These are phyloP conservation scores for Drosophila mimetica DNA, from an alignment of 2,888 invertebrate genomes.

Conservation along the genomic window DNA sequence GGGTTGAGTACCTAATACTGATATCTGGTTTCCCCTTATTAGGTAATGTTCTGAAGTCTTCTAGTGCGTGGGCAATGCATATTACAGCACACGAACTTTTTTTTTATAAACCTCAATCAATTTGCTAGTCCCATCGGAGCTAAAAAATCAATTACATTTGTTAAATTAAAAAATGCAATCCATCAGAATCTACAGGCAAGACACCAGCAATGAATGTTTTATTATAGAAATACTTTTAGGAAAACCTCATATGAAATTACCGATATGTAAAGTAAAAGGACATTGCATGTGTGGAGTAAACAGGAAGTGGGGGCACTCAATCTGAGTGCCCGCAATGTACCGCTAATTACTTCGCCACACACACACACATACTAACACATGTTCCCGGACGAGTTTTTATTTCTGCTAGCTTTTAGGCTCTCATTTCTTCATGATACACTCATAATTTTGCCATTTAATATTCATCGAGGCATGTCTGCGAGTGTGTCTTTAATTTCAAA, in stretches of 20 bases:
- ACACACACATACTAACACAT: background rate
- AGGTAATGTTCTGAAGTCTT: background rate
- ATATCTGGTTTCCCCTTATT: background rate
- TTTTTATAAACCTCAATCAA: background rate
- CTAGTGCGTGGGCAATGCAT: constrained; percentile 7
- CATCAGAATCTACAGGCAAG: background rate
- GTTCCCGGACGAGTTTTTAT: constrained; percentile 10
- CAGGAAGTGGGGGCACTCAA: constrained; percentile 28
- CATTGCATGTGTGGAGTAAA: too few relatives aligned
- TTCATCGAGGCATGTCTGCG: constrained; percentile 14
- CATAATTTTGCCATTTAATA: constrained; percentile 18
- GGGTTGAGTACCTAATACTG: background rate
- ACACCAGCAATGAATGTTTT: too few relatives aligned
- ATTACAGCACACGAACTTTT: background rate
- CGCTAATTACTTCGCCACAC: constrained; percentile 19
- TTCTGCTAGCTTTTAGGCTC: constrained; percentile 15
- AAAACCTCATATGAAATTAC: too few relatives aligned
- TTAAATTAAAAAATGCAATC: background rate
- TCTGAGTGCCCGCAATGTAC: constrained; percentile 7
- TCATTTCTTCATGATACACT: constrained; percentile 15
- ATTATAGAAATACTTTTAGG: too few relatives aligned
- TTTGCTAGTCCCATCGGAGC: background rate
- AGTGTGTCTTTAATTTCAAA: constrained; percentile 32
- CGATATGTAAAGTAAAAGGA: too few relatives aligned
- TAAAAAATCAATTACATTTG: too few relatives aligned